Conservation (phyloP, 53 echinoderm and acorn worm genomes). For the Paelopatides confundens region DNA sequence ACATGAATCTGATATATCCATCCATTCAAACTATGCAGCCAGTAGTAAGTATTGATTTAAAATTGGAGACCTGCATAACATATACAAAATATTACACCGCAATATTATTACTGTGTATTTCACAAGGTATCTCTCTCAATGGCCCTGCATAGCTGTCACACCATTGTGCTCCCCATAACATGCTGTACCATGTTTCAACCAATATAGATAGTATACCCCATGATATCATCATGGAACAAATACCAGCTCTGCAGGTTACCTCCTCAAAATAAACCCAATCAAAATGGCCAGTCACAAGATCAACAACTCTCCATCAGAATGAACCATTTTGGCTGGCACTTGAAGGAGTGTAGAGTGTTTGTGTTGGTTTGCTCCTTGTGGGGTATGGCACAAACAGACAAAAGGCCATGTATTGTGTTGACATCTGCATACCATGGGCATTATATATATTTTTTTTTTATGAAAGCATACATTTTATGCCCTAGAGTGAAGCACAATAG, state of each 20-base stretch:
- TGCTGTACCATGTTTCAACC: too few species aligned
- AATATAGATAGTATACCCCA: too few species aligned
- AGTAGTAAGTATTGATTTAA: too few species aligned
- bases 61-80: too few species aligned
- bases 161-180: too few species aligned
- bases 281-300: background rate
- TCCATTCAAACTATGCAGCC: too few species aligned
- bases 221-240: background rate
- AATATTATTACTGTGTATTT: too few species aligned
- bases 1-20: too few species aligned
- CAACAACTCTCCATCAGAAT: background rate
- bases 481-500: background rate
- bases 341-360: background rate
- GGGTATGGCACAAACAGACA: constrained; percentile 17
- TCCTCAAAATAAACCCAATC: background rate
- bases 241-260: background rate
- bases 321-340: background rate
- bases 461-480: background rate
- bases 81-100: too few species aligned
- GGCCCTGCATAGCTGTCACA: too few species aligned
- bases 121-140: too few species aligned
- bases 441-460: background rate
- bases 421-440: constrained; percentile 5
- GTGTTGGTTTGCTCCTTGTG: constrained; percentile 6
- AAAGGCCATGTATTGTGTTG: constrained; percentile 1